phyloP scores from a whole-genome alignment of 2,888 invertebrate species.

The Dryocosmus kuriphilus region DNA sequence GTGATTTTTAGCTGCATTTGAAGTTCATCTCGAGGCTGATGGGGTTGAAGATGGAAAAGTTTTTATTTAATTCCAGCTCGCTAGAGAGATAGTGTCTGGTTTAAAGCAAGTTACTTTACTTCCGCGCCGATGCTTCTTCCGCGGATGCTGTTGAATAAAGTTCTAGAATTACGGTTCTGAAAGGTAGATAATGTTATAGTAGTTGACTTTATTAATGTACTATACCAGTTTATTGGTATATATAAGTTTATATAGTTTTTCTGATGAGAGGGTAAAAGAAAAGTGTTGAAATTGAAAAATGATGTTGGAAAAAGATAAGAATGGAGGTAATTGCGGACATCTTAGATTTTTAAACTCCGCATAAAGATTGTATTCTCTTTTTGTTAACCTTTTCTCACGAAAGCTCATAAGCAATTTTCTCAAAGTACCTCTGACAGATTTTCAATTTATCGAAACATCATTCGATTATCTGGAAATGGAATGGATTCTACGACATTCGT shows the following conservation, averaged over 20 bases:
- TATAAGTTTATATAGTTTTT: neutral
- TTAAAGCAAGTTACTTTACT: slow-evolving; percentile 34
- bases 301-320: too few species aligned
- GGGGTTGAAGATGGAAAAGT: slow-evolving; percentile 30
- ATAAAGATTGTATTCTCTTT: neutral
- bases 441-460: slow-evolving; percentile 38
- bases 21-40: slow-evolving; percentile 1
- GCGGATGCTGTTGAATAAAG: slow-evolving; percentile 9
- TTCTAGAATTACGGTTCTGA: slow-evolving; percentile 24
- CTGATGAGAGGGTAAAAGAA: neutral
- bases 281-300: too few species aligned
- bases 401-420: neutral
- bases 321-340: too few species aligned
- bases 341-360: too few species aligned
- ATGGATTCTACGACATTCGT: slow-evolving; percentile 10
- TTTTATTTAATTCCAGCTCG: slow-evolving; percentile 20
- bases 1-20: slow-evolving; percentile 20
- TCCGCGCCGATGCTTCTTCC: slow-evolving; percentile 4
- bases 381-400: neutral
- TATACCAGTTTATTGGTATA: neutral
- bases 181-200: slow-evolving; percentile 18
- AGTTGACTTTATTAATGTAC: slow-evolving; percentile 19
- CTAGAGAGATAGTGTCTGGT: slow-evolving; percentile 19
- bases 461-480: slow-evolving; percentile 29
- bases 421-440: neutral